Percentiles rank a stretch among this genome's conserved stretches.
phyloP scores from a whole-genome alignment of 2,797 vertebrate species.

The Rousettus madagascariensis region DNA sequence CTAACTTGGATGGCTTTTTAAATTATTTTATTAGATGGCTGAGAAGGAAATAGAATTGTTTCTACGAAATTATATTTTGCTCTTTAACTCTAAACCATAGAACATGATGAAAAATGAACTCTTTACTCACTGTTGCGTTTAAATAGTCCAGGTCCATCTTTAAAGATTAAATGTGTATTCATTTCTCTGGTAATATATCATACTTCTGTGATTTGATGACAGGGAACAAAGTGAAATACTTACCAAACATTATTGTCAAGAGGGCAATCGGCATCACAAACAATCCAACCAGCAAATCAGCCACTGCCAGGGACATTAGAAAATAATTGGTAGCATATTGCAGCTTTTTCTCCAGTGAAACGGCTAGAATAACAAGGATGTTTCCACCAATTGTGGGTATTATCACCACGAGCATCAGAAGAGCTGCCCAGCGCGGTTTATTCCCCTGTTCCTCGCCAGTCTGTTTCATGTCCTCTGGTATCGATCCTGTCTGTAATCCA shows the following conservation, averaged over 20 bases:
- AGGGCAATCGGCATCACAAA: slow-evolving; percentile 98
- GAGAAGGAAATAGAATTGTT: background rate
- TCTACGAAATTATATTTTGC: slow-evolving; percentile 36
- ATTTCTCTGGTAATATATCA: background rate
- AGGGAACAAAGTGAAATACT: slow-evolving; percentile 81
- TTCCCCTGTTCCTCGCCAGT: slow-evolving; percentile 75
- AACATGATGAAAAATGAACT: slow-evolving; percentile 37
- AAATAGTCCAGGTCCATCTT: slow-evolving; percentile 37
- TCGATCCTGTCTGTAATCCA: slow-evolving; percentile 63
- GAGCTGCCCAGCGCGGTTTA: slow-evolving; percentile 90
- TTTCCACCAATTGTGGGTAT: slow-evolving; percentile 97
- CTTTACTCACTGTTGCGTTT: slow-evolving; percentile 2
- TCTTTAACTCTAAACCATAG: slow-evolving; percentile 25
- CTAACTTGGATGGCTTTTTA: slow-evolving; percentile 9
- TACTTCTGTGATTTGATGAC: slow-evolving; percentile 11
- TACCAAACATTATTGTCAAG: slow-evolving; percentile 94
- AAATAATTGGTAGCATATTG: slow-evolving; percentile 99
- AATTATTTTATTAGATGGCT: slow-evolving; percentile 39
- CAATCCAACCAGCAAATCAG: slow-evolving; percentile 96
- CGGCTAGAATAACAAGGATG: slow-evolving; percentile 96
- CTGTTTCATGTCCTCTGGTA: slow-evolving; percentile 77
- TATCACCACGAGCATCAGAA: slow-evolving; percentile 94
- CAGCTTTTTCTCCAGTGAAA: slow-evolving; percentile 95
- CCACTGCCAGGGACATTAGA: slow-evolving; percentile 95
- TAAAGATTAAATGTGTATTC: slow-evolving; percentile 40